Percentiles rank a stretch among this genome's conserved stretches.
Evolutionary conservation across 37 sponge, comb jelly and placozoan species (phyloP).

Genomic region (Geodia barretti): DNA sequence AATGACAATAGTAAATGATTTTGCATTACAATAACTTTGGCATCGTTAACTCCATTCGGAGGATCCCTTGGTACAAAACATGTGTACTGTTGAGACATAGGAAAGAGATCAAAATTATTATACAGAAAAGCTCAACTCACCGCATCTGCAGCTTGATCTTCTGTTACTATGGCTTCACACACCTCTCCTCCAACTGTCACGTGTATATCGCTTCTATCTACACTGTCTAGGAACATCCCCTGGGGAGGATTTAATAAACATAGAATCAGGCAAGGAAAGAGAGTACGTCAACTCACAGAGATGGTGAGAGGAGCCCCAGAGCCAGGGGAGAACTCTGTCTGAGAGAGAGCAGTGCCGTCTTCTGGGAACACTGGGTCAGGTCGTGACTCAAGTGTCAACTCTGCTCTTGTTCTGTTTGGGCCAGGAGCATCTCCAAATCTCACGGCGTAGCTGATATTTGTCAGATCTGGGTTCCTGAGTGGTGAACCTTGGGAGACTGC

Average conservation of each 20-base stretch:
- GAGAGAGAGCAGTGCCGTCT: not conserved
- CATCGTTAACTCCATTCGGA: not conserved
- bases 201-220: conserved; percentile 28
- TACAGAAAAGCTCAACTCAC: not conserved
- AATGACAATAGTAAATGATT: too few species aligned
- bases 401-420: not conserved
- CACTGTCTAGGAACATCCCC: conserved; percentile 40
- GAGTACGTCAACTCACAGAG: not conserved
- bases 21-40: conserved; percentile 1
- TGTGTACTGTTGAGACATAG: too few species aligned
- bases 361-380: conserved; percentile 7
- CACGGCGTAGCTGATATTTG: conserved; percentile 22
- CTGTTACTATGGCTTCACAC: not conserved
- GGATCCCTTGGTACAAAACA: not conserved
- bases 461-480: too few species aligned
- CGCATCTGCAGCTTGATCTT: not conserved
- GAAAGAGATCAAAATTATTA: too few species aligned
- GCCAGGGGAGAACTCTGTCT: not conserved
- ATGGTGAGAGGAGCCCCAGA: not conserved
- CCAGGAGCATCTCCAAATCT: conserved; percentile 31
- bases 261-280: too few species aligned
- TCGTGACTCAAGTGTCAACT: not conserved
- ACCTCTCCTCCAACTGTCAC: conserved; percentile 32
- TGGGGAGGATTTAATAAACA: too few species aligned
- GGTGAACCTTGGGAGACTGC: too few species aligned